Base-by-base conservation (phyloP, 1,140 invertebrate genomes). In the Homarus americanus region DNA sequence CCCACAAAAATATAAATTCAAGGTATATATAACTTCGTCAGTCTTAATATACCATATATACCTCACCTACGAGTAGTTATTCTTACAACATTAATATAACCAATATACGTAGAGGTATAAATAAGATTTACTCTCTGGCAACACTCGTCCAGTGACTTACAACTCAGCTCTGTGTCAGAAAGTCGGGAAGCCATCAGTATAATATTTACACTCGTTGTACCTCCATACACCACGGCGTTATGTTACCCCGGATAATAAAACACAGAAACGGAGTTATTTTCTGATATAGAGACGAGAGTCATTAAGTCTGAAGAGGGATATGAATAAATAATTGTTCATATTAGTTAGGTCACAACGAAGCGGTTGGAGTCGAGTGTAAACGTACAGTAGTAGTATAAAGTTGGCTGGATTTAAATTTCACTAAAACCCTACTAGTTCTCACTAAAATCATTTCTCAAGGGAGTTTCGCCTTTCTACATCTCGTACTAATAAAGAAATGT, bases 81-180 rank as follows among this genome's bases (percentile, higher is more conserved):
- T n/a, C n/a, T n/a, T n/a, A n/a, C n/a, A n/a, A n/a, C n/a, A n/a
- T n/a, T 20, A 69, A 69, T 10, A 32, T 4, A 5, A 32, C 28
- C 28, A 69, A 69, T n/a, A n/a, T n/a, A n/a, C n/a, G n/a, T n/a
- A n/a, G n/a, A n/a, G n/a, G n/a, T n/a, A n/a, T 32, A 32, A 32
- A 69, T 5, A 69, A 9, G 63, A 69, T 34, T 9, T 69, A 69
- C 32, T 79, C 0, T 20, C n/a, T 44, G 76, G 76, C 76, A 79
- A 79, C 40, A 79, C 40, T 41, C 76, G 40, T 79, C 76, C 76
- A 79, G 40, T 79, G 76, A 79, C 76, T 79, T 79, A 79, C 76
- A 44, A 79, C 76, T 79, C 76, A 79, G 76, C 76, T 36, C 40
- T 44, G 76, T n/a, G 76, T 79, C 76, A n/a, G 76, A 79, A 76